Evolutionary conservation across 2,797 vertebrate species (phyloP).

Genomic region (Poeciliopsis infans): DNA sequence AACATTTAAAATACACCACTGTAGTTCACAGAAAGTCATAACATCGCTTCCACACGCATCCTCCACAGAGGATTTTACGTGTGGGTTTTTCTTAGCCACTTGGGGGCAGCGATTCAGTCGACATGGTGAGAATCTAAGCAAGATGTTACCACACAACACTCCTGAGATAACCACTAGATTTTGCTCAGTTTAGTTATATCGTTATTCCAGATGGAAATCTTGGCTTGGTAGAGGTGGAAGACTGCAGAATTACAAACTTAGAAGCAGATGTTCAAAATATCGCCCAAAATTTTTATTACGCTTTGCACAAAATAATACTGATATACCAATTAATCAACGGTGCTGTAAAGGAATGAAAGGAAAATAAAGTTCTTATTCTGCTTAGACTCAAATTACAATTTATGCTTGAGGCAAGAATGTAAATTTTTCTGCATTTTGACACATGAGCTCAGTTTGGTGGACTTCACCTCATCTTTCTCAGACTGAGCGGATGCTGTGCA

Average conservation of each 20-base stretch:
- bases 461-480: neutral
- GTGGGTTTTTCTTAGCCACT: constrained; percentile 17
- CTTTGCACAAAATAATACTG: neutral
- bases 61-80: constrained; percentile 27
- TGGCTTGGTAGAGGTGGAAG: neutral
- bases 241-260: neutral
- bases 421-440: neutral
- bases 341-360: neutral
- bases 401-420: neutral
- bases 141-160: neutral
- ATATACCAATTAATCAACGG: neutral
- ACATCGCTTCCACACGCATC: constrained; percentile 24
- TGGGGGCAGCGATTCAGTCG: constrained; percentile 11
- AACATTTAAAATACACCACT: constrained; percentile 31
- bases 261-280: constrained; percentile 1
- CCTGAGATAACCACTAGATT: neutral
- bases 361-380: neutral
- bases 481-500: neutral
- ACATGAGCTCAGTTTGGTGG: neutral
- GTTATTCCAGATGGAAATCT: constrained; percentile 14
- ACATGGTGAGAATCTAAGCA: constrained; percentile 20
- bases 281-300: too few species aligned
- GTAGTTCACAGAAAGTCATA: constrained; percentile 35
- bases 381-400: neutral
- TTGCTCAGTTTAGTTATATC: neutral